phyloP scores from a whole-genome alignment of 2,888 invertebrate species.

The Acrobasis repandana region DNA sequence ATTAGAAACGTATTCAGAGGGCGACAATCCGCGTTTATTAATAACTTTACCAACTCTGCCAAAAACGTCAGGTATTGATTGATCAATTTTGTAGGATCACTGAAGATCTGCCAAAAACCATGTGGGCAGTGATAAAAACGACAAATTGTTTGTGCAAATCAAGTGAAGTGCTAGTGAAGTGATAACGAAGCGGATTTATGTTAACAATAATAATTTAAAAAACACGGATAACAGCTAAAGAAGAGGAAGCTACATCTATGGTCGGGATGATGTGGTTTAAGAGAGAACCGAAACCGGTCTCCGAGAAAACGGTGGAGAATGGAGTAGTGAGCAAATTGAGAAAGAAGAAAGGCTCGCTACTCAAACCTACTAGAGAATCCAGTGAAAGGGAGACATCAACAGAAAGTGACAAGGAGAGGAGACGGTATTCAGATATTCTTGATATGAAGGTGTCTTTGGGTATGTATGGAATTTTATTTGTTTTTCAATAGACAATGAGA shows the following conservation, averaged over 20 bases:
- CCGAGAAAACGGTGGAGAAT: slow-evolving; percentile 64
- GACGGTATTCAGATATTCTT: slow-evolving; percentile 73
- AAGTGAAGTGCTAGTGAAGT: slow-evolving; percentile 22
- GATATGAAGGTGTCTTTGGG: slow-evolving; percentile 74
- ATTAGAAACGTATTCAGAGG: slow-evolving; percentile 23
- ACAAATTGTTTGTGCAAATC: slow-evolving; percentile 13
- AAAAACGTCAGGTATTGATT: slow-evolving; percentile 35
- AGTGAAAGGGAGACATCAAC: slow-evolving; percentile 75
- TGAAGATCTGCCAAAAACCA: slow-evolving; percentile 28
- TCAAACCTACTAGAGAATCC: slow-evolving; percentile 72
- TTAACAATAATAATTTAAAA: neutral
- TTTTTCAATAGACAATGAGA: slow-evolving; percentile 10
- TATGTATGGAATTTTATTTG: slow-evolving; percentile 40
- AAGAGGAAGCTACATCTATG: slow-evolving; percentile 36
- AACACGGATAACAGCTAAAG: slow-evolving; percentile 25
- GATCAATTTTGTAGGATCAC: slow-evolving; percentile 29
- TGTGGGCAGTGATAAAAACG: slow-evolving; percentile 26
- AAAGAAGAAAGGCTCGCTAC: slow-evolving; percentile 65
- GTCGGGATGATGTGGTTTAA: slow-evolving; percentile 79
- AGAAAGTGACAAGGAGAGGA: slow-evolving; percentile 74
- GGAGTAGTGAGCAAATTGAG: slow-evolving; percentile 66
- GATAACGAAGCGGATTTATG: slow-evolving; percentile 23
- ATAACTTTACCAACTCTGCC: slow-evolving; percentile 30
- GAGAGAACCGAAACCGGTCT: slow-evolving; percentile 67
- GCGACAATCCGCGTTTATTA: slow-evolving; percentile 26